phyloP scores from a whole-genome alignment of 2,113 vertebrate species.

The Gnathonemus longibarbis region DNA sequence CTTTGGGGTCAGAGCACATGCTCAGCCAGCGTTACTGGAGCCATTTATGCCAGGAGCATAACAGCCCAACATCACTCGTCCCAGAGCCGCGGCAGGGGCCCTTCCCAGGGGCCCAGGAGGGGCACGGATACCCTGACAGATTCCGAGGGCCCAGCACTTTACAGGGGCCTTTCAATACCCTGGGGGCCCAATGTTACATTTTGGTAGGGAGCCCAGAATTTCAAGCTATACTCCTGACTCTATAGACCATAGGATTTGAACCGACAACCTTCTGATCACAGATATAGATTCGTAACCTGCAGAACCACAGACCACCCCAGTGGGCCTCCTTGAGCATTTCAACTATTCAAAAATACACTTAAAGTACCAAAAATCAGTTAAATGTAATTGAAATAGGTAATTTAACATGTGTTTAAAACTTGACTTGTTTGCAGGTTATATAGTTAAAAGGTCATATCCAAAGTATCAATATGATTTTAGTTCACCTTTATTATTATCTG shows the following conservation, averaged over 20 bases:
- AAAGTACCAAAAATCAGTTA: not conserved
- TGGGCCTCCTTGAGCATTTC: not conserved
- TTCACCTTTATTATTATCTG: not conserved
- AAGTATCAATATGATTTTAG: not conserved
- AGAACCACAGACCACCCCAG: not conserved
- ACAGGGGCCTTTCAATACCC: not conserved
- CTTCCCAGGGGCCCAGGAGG: too few relatives aligned
- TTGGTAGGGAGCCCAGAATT: not conserved
- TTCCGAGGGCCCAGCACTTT: too few relatives aligned
- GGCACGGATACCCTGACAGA: too few relatives aligned
- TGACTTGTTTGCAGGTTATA: not conserved
- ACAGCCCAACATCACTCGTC: not conserved
- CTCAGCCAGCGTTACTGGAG: not conserved
- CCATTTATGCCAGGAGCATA: not conserved
- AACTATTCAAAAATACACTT: not conserved
- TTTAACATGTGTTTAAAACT: not conserved
- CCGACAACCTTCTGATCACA: not conserved
- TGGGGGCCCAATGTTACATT: not conserved
- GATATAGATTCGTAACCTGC: not conserved
- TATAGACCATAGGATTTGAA: not conserved
- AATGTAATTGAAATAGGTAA: not conserved
- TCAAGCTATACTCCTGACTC: not conserved
- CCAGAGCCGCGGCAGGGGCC: not conserved
- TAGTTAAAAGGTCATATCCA: not conserved
- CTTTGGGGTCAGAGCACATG: not conserved